These are phyloP conservation scores for Lacanobia oleracea DNA, from an alignment of 2,888 invertebrate species.

Conservation along the genomic window DNA sequence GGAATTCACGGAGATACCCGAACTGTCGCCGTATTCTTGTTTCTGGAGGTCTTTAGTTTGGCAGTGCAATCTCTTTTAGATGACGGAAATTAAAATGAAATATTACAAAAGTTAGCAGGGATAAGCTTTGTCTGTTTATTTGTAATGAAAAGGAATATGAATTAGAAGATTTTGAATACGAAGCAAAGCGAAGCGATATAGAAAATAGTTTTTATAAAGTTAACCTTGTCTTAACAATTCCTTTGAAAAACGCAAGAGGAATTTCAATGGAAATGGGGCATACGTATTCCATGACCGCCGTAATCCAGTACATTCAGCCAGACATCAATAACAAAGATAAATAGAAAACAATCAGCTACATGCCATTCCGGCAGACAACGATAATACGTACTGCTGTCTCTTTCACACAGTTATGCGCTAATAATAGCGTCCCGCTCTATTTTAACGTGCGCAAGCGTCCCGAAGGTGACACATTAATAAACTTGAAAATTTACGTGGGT, in stretches of 20 bases:
- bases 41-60: constrained; percentile 33
- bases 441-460: constrained; percentile 70
- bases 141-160: not conserved
- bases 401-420: constrained; percentile 69
- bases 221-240: not conserved
- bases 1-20: constrained; percentile 46
- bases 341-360: constrained; percentile 64
- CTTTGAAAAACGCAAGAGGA: constrained; percentile 6
- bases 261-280: constrained; percentile 50
- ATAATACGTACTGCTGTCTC: constrained; percentile 66
- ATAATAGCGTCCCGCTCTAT: constrained; percentile 78
- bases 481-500: constrained; percentile 69
- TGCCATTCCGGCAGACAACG: constrained; percentile 58
- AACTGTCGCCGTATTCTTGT: constrained; percentile 48
- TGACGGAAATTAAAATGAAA: constrained; percentile 46
- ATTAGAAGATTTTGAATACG: not conserved
- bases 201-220: not conserved
- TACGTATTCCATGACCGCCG: constrained; percentile 48
- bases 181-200: not conserved
- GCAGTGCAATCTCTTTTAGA: constrained; percentile 33
- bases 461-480: constrained; percentile 81
- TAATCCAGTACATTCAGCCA: constrained; percentile 46
- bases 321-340: constrained; percentile 61
- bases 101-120: constrained; percentile 22
- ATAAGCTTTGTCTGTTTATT: constrained; percentile 10